These are phyloP conservation scores for Brachirus orientalis DNA, from an alignment of 2,113 vertebrate species.

Conservation along the genomic window DNA sequence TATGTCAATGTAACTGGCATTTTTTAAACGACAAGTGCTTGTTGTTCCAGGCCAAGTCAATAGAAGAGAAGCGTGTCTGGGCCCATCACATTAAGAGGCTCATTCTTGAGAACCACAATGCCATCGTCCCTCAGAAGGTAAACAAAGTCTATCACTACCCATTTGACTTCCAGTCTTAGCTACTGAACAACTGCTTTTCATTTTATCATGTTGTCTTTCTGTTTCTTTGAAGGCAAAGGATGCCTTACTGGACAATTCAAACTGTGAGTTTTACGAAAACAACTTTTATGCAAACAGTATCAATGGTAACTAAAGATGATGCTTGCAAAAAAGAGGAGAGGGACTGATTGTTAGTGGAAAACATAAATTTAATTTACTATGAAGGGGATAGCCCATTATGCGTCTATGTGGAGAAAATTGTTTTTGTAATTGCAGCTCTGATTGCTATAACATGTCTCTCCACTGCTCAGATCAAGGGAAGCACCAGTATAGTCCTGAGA, in stretches of 20 bases:
- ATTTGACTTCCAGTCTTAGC: neutral
- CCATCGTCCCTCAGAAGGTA: constrained; percentile 92
- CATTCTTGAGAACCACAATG: constrained; percentile 95
- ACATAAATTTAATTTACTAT: constrained; percentile 19
- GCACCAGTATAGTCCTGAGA: constrained; percentile 89
- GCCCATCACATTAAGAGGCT: constrained; percentile 96
- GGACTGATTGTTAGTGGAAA: constrained; percentile 30
- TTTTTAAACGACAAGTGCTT: constrained; percentile 25
- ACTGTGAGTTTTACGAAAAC: constrained; percentile 85
- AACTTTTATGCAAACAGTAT: constrained; percentile 16
- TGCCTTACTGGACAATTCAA: constrained; percentile 89
- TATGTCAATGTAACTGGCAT: neutral
- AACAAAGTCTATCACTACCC: neutral
- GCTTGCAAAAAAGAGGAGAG: constrained; percentile 9
- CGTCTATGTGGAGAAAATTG: constrained; percentile 24
- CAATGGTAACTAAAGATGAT: constrained; percentile 39
- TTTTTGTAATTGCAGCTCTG: constrained; percentile 17
- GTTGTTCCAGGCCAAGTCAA: constrained; percentile 85
- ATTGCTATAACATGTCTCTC: constrained; percentile 18
- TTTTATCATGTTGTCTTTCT: constrained; percentile 34
- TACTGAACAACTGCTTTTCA: neutral
- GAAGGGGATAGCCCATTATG: neutral
- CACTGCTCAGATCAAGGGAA: constrained; percentile 79
- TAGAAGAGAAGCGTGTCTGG: constrained; percentile 93
- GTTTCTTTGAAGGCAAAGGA: constrained; percentile 87